Evolutionary conservation across 2,113 vertebrate species (phyloP).

Genomic region (Austrofundulus limnaeus): DNA sequence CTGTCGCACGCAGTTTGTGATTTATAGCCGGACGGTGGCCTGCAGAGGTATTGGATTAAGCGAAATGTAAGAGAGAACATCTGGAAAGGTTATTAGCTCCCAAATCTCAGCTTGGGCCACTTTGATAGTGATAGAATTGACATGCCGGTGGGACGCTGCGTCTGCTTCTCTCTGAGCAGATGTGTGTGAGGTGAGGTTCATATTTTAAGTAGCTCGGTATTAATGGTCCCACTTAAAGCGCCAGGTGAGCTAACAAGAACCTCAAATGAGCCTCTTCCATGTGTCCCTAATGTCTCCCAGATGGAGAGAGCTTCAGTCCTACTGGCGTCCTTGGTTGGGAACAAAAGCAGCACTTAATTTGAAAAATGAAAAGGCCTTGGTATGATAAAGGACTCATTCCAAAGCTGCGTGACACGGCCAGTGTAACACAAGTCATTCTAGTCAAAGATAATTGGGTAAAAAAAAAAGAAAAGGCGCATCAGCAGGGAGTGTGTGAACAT

Average conservation of each 20-base stretch:
- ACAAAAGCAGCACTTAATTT: constrained; percentile 43
- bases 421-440: constrained; percentile 61
- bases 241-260: constrained; percentile 74
- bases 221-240: constrained; percentile 67
- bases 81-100: constrained; percentile 70
- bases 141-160: constrained; percentile 39
- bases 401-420: constrained; percentile 52
- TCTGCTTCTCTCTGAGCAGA: constrained; percentile 46
- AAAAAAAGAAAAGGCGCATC: constrained; percentile 52
- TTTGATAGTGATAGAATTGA: constrained; percentile 65
- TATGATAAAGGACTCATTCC: constrained; percentile 58
- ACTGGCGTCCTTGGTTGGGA: constrained; percentile 60
- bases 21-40: constrained; percentile 77
- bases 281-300: constrained; percentile 71
- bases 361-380: constrained; percentile 69
- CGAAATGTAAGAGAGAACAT: constrained; percentile 73
- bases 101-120: constrained; percentile 56
- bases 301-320: constrained; percentile 54
- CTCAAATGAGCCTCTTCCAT: constrained; percentile 68
- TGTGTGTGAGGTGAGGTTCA: constrained; percentile 43
- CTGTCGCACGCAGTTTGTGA: constrained; percentile 59
- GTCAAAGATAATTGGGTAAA: constrained; percentile 65
- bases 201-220: constrained; percentile 66
- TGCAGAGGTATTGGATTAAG: constrained; percentile 77
- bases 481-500: constrained; percentile 65